A percentile compares a stretch with the other conserved stretches of the same genome.
Evolutionary conservation across 2,113 vertebrate genomes (phyloP).

Genomic region (Cochlearius cochlearius): DNA sequence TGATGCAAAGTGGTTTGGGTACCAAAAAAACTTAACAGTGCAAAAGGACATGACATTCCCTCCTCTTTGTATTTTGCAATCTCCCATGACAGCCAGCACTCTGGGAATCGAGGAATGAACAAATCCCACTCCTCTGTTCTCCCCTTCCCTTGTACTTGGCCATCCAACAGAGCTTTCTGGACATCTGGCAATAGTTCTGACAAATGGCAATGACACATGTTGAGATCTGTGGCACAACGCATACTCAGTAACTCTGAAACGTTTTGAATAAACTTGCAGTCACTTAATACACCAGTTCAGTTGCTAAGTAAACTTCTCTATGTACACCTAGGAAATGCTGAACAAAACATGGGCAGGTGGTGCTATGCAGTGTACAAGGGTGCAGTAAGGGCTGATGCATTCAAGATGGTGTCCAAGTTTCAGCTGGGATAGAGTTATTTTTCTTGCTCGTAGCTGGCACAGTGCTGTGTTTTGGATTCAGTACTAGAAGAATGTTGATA

Average conservation of each 20-base stretch:
- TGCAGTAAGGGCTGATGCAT: background rate
- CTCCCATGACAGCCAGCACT: background rate
- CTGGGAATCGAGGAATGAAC: background rate
- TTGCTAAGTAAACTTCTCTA: background rate
- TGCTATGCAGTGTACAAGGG: background rate
- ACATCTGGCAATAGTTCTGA: slow-evolving; percentile 16
- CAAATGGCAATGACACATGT: background rate
- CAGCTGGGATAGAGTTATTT: no score
- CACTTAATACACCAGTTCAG: accelerated
- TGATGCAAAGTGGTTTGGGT: background rate
- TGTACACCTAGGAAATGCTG: background rate
- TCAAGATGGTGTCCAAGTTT: background rate
- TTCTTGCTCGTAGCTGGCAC: no score
- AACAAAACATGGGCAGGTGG: background rate
- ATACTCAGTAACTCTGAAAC: background rate
- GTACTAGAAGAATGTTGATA: no score
- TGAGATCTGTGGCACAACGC: background rate
- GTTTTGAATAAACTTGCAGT: background rate
- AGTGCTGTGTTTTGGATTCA: no score
- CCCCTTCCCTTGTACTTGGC: background rate
- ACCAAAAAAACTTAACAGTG: background rate
- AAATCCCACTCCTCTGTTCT: background rate
- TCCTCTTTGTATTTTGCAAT: background rate
- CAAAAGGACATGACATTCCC: background rate
- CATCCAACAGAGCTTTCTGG: background rate